A percentile compares a stretch with the other conserved stretches of the same genome.
These are phyloP conservation scores for Ormyrus labotus DNA, from an alignment of 2,888 invertebrate genomes.

Conservation along the genomic window DNA sequence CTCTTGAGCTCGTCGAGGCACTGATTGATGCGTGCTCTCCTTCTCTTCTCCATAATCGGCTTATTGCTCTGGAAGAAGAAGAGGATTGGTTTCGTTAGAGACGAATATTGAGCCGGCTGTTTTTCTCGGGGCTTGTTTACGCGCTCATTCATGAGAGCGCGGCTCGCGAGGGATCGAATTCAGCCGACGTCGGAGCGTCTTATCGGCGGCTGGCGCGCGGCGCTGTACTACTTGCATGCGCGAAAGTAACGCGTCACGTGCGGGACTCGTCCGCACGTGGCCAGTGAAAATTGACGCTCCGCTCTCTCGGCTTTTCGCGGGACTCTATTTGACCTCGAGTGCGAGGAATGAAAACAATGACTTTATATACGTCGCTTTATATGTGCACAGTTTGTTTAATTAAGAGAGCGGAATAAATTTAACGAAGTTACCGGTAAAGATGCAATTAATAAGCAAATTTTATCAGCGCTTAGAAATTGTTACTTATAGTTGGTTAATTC, in stretches of 20 bases:
- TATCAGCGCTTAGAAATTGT: too few species aligned
- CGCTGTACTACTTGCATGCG: too few species aligned
- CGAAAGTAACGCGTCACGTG: constrained; percentile 38
- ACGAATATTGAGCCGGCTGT: neutral
- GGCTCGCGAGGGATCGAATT: neutral
- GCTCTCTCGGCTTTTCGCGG: constrained; percentile 12
- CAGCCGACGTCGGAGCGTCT: neutral
- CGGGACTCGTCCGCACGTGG: constrained; percentile 43
- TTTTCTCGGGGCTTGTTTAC: neutral
- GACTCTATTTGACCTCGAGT: neutral
- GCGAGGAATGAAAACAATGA: neutral
- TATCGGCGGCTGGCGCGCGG: constrained; percentile 11
- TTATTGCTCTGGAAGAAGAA: constrained; percentile 87
- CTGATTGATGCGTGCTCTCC: constrained; percentile 92
- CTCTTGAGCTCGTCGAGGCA: constrained; percentile 92
- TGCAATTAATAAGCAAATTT: neutral
- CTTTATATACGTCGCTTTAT: too few species aligned
- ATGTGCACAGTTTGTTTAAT: neutral
- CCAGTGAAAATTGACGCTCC: constrained; percentile 32
- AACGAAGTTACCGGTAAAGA: constrained; percentile 3
- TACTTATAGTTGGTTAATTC: too few species aligned
- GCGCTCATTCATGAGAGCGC: neutral
- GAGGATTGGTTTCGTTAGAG: neutral
- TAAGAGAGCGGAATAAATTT: neutral
- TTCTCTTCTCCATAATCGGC: constrained; percentile 94